Evolutionary conservation across 2,888 invertebrate species (phyloP).

Genomic region (Imbricaverruca yamaguchii): DNA sequence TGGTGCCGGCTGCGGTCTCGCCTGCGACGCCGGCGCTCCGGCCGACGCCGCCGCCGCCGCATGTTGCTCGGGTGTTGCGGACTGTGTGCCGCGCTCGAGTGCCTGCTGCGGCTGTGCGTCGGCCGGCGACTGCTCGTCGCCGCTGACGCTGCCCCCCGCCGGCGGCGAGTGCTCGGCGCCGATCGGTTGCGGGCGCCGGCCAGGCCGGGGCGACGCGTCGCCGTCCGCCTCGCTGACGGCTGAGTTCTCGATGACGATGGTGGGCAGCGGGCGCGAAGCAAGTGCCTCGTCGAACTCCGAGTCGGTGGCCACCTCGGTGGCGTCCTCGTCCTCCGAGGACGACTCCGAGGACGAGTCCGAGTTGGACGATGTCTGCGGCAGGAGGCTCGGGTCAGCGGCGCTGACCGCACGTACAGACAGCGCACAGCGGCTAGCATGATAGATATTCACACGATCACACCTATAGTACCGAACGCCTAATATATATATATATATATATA

Average conservation of each 20-base stretch:
- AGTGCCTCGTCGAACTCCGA: constrained; percentile 77
- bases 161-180: constrained; percentile 5
- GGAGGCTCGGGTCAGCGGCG: neutral
- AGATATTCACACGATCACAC: too few species aligned
- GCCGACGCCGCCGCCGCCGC: constrained; percentile 2
- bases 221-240: constrained; percentile 25
- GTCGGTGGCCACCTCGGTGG: constrained; percentile 85
- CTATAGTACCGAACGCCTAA: too few species aligned
- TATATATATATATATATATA: too few species aligned
- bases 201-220: constrained; percentile 22
- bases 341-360: constrained; percentile 26
- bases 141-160: neutral
- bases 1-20: too few species aligned
- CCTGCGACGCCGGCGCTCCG: too few species aligned
- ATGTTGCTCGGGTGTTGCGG: neutral
- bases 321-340: constrained; percentile 57
- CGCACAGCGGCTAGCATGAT: too few species aligned
- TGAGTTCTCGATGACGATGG: constrained; percentile 62
- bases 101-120: neutral
- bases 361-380: constrained; percentile 27
- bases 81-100: constrained; percentile 23
- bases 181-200: constrained; percentile 24
- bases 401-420: neutral
- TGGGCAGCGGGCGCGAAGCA: constrained; percentile 58
- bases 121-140: constrained; percentile 21